Conservation (phyloP, 1,140 invertebrate genomes). For the Scaptomyza pallida region DNA sequence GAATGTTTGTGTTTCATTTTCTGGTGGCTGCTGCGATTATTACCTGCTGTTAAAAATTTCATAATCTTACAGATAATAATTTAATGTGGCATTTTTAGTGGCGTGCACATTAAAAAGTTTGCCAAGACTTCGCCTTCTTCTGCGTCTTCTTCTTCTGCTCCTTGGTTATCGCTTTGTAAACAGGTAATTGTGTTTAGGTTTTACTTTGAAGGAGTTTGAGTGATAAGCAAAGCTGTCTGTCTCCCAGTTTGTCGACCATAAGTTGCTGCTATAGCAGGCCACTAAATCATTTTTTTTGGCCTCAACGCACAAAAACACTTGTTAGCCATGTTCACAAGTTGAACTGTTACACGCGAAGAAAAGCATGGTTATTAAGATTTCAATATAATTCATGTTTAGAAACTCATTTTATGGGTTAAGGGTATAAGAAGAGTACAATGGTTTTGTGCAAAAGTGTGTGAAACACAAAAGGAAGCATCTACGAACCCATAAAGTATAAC, state of each 20-base stretch:
- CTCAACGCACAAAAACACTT: conserved; percentile 39
- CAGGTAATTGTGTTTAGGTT: conserved; percentile 65
- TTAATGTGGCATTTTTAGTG: conserved; percentile 77
- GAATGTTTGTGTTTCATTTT: conserved; percentile 78
- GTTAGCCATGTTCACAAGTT: conserved; percentile 58
- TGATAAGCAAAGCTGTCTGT: conserved; percentile 51
- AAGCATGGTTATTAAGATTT: too few relatives aligned
- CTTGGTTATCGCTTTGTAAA: conserved; percentile 71
- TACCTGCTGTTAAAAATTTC: conserved; percentile 82
- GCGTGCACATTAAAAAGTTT: conserved; percentile 76
- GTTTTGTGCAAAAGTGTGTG: too few relatives aligned
- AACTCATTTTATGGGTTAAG: too few relatives aligned
- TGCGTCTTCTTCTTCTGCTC: too few relatives aligned
- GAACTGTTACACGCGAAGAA: too few relatives aligned
- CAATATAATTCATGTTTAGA: too few relatives aligned
- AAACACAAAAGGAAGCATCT: too few relatives aligned
- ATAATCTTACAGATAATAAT: conserved; percentile 81
- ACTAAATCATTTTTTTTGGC: conserved; percentile 58
- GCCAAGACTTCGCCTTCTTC: conserved; percentile 48
- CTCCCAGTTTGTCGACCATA: conserved; percentile 18
- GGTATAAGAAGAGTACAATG: too few relatives aligned
- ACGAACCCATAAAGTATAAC: too few relatives aligned
- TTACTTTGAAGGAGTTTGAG: conserved; percentile 13
- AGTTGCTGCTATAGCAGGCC: conserved; percentile 20
- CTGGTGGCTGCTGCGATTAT: conserved; percentile 64